Evolutionary conservation across 2,797 vertebrate species (phyloP).

Genomic region (Hippocampus kuda): DNA sequence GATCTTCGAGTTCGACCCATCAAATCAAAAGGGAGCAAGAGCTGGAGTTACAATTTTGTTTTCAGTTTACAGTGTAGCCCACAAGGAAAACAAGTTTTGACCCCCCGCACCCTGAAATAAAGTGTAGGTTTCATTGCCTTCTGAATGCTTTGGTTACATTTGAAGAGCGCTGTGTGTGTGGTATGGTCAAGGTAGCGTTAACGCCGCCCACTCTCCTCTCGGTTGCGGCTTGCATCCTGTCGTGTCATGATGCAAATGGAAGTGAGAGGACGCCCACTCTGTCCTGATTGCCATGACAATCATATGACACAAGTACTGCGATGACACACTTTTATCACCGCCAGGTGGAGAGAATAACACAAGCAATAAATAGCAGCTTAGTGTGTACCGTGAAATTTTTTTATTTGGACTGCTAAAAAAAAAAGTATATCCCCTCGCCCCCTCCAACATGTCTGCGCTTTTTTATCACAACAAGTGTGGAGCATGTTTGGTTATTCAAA

Average conservation of each 20-base stretch:
- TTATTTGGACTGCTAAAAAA: neutral
- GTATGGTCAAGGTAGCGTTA: conserved; percentile 37
- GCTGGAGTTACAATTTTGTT: no score
- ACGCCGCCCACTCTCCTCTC: conserved; percentile 47
- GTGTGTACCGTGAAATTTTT: neutral
- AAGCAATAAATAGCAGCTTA: neutral
- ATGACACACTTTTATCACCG: conserved; percentile 44
- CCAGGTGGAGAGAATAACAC: neutral
- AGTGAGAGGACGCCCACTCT: conserved; percentile 58
- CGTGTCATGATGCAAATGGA: conserved; percentile 61
- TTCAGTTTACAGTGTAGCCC: no score
- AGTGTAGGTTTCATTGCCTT: neutral
- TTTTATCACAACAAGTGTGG: neutral
- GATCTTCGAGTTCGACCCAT: no score
- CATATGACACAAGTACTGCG: conserved; percentile 52
- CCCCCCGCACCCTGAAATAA: neutral
- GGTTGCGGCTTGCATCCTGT: conserved; percentile 41
- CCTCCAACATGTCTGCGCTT: neutral
- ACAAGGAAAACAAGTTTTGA: no score
- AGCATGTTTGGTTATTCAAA: conserved; percentile 1
- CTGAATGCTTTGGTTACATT: neutral
- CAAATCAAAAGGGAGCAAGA: no score
- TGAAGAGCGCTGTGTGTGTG: conserved; percentile 20
- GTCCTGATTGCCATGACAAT: conserved; percentile 38
- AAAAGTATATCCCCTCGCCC: neutral